phyloP scores from a whole-genome alignment of 2,888 invertebrate genomes.

The Scelioninae gen. 1 region DNA sequence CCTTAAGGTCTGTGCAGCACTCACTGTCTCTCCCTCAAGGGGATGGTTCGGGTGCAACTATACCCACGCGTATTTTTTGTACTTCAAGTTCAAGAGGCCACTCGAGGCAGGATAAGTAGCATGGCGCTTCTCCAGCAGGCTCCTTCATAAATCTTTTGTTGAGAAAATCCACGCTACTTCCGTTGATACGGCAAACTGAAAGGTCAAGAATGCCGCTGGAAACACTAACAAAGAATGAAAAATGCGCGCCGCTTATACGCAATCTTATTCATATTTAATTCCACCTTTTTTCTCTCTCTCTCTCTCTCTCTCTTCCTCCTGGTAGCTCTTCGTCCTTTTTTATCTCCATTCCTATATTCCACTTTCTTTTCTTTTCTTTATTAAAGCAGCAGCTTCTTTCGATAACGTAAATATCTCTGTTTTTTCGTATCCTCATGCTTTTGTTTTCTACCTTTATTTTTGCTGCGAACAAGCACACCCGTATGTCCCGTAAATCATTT shows the following conservation, averaged over 20 bases:
- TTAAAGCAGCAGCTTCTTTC: conserved; percentile 36
- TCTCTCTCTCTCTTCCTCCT: background rate
- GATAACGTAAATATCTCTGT: conserved; percentile 46
- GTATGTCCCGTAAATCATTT: conserved; percentile 28
- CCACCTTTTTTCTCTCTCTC: conserved; percentile 29
- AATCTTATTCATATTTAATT: conserved; percentile 61
- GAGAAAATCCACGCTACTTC: conserved; percentile 74
- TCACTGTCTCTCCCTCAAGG: background rate
- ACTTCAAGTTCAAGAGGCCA: conserved; percentile 66
- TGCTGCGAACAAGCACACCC: conserved; percentile 39
- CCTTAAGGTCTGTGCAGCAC: conserved; percentile 18
- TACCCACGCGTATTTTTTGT: conserved; percentile 63
- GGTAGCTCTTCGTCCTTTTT: conserved; percentile 1
- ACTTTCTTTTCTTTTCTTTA: background rate
- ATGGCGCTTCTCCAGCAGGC: conserved; percentile 73
- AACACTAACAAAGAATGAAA: conserved; percentile 65
- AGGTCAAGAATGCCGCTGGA: conserved; percentile 65
- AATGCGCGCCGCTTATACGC: conserved; percentile 49
- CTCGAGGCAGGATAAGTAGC: conserved; percentile 77
- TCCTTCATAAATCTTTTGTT: conserved; percentile 79
- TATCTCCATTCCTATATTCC: background rate
- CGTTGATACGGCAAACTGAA: conserved; percentile 64
- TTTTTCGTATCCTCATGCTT: conserved; percentile 1
- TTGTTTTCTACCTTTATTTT: conserved; percentile 36
- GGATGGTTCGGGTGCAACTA: too few relatives aligned